Conservation (phyloP, 2,888 invertebrate genomes). For the Temnothorax unifasciatus region DNA sequence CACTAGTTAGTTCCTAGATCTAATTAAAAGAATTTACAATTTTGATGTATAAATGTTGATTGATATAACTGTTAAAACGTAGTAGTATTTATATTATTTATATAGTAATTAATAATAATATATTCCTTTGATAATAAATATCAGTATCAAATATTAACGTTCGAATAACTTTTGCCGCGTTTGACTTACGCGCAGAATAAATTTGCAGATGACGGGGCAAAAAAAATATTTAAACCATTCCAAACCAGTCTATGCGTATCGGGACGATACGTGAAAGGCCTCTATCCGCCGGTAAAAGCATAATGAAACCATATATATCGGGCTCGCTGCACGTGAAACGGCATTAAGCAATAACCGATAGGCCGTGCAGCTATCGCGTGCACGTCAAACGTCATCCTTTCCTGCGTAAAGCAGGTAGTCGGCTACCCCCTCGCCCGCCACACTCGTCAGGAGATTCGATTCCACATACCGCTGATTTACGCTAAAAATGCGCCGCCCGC, state of each 20-base stretch:
- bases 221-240: not conserved
- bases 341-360: slow-evolving; percentile 82
- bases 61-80: not conserved
- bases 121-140: not conserved
- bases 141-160: not conserved
- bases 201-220: not conserved
- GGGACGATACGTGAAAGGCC: slow-evolving; percentile 14
- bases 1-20: not conserved
- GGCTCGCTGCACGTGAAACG: slow-evolving; percentile 73
- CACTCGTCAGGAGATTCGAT: slow-evolving; percentile 32
- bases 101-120: not conserved
- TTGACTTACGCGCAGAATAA: not conserved
- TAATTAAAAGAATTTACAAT: not conserved
- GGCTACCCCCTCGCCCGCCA: slow-evolving; percentile 25
- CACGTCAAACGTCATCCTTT: slow-evolving; percentile 78
- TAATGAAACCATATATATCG: slow-evolving; percentile 44
- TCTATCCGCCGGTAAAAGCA: slow-evolving; percentile 18
- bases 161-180: not conserved
- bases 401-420: slow-evolving; percentile 52
- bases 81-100: not conserved
- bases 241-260: not conserved
- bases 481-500: slow-evolving; percentile 74
- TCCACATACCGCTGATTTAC: slow-evolving; percentile 71
- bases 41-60: not conserved
- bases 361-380: slow-evolving; percentile 77